Percentiles rank a stretch among this genome's conserved stretches.
phyloP scores from a whole-genome alignment of 1,140 invertebrate species.

The Nymphalis io region DNA sequence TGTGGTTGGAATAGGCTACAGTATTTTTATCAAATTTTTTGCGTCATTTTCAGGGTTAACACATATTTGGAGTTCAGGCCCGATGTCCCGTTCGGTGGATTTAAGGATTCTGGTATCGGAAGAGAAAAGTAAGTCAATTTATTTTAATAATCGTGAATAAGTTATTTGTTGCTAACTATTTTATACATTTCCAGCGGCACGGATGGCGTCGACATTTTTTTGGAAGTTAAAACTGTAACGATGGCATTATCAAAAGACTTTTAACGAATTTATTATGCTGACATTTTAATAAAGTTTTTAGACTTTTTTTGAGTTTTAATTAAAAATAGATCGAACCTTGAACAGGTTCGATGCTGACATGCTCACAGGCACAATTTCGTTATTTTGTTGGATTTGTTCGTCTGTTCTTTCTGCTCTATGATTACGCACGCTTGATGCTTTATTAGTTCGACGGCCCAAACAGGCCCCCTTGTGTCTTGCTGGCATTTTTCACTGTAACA shows the following conservation, averaged over 20 bases:
- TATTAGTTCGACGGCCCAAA: too few relatives aligned
- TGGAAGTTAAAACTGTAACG: conserved; percentile 40
- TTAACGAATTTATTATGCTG: background rate
- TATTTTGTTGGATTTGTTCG: too few relatives aligned
- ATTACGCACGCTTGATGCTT: too few relatives aligned
- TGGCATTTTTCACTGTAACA: too few relatives aligned
- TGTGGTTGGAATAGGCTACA: too few relatives aligned
- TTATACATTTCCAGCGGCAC: conserved; percentile 29
- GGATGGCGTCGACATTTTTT: conserved; percentile 30
- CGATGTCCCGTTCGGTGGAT: conserved; percentile 89
- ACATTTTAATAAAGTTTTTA: background rate
- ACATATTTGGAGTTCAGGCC: conserved; percentile 82
- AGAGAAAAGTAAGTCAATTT: conserved; percentile 79
- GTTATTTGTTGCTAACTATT: conserved; percentile 4
- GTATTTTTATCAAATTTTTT: background rate
- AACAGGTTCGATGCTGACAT: too few relatives aligned
- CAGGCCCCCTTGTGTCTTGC: too few relatives aligned
- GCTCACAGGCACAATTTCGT: too few relatives aligned
- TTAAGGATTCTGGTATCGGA: conserved; percentile 88
- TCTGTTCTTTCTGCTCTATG: too few relatives aligned
- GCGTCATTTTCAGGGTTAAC: conserved; percentile 84
- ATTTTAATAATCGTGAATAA: background rate
- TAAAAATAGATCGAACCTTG: background rate
- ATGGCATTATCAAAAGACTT: conserved; percentile 12
- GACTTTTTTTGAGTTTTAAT: background rate